phyloP scores from a whole-genome alignment of 2,888 invertebrate species.

The Lepidochitona cinerea region DNA sequence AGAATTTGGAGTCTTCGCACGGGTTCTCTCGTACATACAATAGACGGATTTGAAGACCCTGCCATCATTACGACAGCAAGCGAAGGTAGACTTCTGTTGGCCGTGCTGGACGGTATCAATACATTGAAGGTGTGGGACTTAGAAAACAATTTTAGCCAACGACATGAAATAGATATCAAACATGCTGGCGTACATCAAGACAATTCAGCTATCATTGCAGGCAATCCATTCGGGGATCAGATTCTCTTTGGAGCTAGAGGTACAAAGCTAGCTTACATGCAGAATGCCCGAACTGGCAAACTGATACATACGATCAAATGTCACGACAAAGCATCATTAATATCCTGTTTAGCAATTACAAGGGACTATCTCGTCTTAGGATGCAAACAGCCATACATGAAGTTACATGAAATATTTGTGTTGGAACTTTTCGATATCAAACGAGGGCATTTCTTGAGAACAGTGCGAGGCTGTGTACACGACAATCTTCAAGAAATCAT shows the following conservation, averaged over 20 bases:
- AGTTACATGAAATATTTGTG: conserved; percentile 57
- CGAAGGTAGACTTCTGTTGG: conserved; percentile 56
- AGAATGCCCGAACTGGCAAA: conserved; percentile 56
- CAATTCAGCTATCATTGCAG: conserved; percentile 52
- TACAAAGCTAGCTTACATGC: conserved; percentile 52
- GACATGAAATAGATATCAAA: conserved; percentile 43
- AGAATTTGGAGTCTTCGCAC: conserved; percentile 56
- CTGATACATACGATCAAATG: conserved; percentile 56
- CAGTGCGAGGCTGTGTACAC: conserved; percentile 61
- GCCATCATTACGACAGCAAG: conserved; percentile 55
- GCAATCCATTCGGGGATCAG: conserved; percentile 47
- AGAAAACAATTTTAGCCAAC: conserved; percentile 36
- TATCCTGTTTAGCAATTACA: conserved; percentile 59
- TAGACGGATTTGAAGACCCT: conserved; percentile 58
- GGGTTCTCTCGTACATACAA: conserved; percentile 41
- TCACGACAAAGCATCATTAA: conserved; percentile 52
- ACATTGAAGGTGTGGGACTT: conserved; percentile 58
- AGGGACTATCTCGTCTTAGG: conserved; percentile 64
- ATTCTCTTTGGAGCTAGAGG: conserved; percentile 62
- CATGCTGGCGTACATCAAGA: conserved; percentile 57
- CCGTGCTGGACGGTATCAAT: conserved; percentile 62
- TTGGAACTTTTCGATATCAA: conserved; percentile 64
- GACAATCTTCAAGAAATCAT: conserved; percentile 56
- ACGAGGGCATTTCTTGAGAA: conserved; percentile 58
- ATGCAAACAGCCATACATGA: conserved; percentile 60